A percentile compares a stretch with the other conserved stretches of the same genome.
phyloP scores from a whole-genome alignment of 2,888 invertebrate species.

The Diplazon laetatorius region DNA sequence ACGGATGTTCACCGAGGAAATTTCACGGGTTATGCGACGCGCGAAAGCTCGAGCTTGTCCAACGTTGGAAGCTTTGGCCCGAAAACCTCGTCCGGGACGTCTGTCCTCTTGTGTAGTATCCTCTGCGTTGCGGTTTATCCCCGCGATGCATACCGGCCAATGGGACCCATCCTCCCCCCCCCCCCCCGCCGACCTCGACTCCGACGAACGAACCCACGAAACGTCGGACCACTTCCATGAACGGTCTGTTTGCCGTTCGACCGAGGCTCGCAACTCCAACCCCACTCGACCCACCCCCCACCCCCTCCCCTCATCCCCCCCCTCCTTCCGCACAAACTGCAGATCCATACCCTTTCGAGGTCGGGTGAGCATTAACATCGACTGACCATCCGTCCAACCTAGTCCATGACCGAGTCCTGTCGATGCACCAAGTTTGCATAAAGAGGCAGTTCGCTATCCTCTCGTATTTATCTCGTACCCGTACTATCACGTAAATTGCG shows the following conservation, averaged over 20 bases:
- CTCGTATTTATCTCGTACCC: neutral
- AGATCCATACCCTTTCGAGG: no score
- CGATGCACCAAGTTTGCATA: constrained; percentile 12
- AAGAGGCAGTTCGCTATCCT: neutral
- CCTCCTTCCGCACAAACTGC: no score
- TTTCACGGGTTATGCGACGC: constrained; percentile 56
- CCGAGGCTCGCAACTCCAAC: constrained; percentile 5
- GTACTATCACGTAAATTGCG: no score
- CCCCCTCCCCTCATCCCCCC: no score
- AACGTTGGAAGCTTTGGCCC: neutral
- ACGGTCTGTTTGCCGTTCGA: constrained; percentile 16
- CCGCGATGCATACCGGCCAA: constrained; percentile 10
- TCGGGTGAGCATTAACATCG: neutral
- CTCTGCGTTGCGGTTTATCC: constrained; percentile 8
- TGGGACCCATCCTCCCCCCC: no score
- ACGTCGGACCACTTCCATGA: constrained; percentile 1
- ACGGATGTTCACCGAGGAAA: constrained; percentile 40
- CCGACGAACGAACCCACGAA: neutral
- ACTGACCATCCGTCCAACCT: neutral
- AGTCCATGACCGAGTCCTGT: neutral
- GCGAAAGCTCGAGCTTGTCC: constrained; percentile 46
- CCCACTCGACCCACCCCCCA: neutral
- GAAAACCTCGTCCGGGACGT: constrained; percentile 4
- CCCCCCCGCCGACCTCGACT: no score
- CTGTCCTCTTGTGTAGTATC: neutral